Evolutionary conservation across 2,113 vertebrate genomes (phyloP), one percentile per base, ranked within the genome.

Genomic region (Typhlomys cinereus): DNA sequence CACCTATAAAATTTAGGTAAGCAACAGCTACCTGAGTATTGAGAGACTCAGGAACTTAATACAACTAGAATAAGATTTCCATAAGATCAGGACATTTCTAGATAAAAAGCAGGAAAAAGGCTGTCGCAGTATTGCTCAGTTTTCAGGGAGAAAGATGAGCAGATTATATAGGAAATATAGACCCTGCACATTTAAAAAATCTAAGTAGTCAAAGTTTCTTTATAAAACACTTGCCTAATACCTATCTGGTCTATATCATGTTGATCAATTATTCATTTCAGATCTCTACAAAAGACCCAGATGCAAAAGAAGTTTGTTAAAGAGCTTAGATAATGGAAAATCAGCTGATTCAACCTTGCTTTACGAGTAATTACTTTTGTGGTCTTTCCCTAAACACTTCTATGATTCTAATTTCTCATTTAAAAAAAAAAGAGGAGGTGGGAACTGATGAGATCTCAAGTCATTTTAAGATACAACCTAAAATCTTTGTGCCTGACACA

Each of bases 1-100:
- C 44, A 89, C 34, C 21, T 82, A 34, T 89, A 90, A 91, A 91
- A 91, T 70, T 74, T 85, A 94, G 21, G 21, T 88, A 90, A 69
- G 8, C 78, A 90, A 82, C 44, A 70, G 52, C 54, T 82, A 54
- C 34, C 54, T 3, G n/a, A 34, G 15, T 39, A 70, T 3, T 36
- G 46, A 79, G 69, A 93, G 52, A 91, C 76, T 95, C 46, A 39
- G 9, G 36, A 76, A 95, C 54, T 67, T 74, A 59, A 86, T 36
- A 66, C 2, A 89, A 67, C 59, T 13, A 85, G 9, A 85, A 87
- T 75, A 64, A 91, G 93, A 78, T 23, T 31, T 39, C 50, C 82
- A 50, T 21, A 66, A 23, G 17, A 34, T 39, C 54, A 78, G 80
- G 34, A 74, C 8, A 81, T 41, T 94, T n/a, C n/a, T 48, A 88